These are phyloP conservation scores for mouse (Mus musculus) DNA, from an alignment of 2,113 vertebrate species.

Conservation along the genomic window DNA sequence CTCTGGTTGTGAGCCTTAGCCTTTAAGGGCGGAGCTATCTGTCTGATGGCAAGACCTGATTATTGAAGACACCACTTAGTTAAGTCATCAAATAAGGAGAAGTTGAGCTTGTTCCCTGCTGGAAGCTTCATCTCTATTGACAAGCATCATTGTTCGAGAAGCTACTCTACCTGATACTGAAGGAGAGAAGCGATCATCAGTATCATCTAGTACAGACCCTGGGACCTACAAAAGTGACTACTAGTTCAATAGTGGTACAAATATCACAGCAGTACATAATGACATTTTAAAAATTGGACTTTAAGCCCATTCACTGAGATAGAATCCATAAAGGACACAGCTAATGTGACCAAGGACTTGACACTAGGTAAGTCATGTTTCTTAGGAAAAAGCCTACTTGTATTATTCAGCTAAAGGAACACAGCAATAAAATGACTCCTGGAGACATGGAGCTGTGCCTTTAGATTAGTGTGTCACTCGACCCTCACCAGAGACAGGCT, in stretches of 20 bases:
- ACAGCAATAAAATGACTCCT: not conserved
- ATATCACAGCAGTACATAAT: not conserved
- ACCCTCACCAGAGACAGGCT: not conserved
- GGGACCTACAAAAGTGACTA: too few relatives aligned
- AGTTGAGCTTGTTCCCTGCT: not conserved
- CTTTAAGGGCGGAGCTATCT: not conserved
- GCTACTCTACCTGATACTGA: not conserved
- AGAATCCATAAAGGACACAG: not conserved
- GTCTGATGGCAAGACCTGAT: not conserved
- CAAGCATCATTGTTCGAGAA: not conserved
- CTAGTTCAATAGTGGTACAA: not conserved
- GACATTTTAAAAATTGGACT: not conserved
- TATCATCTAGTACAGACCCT: not conserved
- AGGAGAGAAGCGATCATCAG: not conserved
- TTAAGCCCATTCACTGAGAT: not conserved
- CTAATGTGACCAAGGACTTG: not conserved
- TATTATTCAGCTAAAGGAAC: not conserved
- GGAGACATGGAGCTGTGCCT: not conserved
- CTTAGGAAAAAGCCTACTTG: not conserved
- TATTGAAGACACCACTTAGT: not conserved
- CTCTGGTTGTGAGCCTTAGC: not conserved
- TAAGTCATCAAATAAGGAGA: not conserved
- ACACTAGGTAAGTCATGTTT: not conserved
- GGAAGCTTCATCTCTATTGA: not conserved
- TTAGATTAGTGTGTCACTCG: not conserved